Percentiles rank a stretch among this genome's conserved stretches.
Evolutionary conservation across 2,888 invertebrate species (phyloP).

Genomic region (Venustoraphidia nigricollis): DNA sequence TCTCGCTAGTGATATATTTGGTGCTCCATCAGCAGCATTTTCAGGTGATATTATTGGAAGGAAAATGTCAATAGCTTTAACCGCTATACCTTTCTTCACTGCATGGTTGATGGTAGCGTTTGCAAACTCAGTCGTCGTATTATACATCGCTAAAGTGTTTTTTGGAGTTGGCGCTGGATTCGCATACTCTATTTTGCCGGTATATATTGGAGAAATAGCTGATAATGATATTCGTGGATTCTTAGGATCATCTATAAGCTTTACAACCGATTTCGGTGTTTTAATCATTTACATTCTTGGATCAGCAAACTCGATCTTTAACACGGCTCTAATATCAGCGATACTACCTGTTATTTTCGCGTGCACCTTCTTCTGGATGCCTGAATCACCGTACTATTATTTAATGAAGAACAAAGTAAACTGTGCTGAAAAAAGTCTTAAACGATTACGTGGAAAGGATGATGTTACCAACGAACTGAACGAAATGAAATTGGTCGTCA

Average conservation of each 20-base stretch:
- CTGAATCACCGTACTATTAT: conserved; percentile 45
- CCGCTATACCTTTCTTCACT: conserved; percentile 41
- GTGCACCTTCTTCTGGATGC: conserved; percentile 40
- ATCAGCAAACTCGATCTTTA: conserved; percentile 36
- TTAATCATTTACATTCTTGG: conserved; percentile 45
- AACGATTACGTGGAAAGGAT: conserved; percentile 35
- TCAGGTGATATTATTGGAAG: conserved; percentile 47
- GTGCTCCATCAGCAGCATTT: conserved; percentile 43
- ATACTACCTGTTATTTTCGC: conserved; percentile 40
- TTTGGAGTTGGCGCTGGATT: conserved; percentile 39
- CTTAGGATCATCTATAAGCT: conserved; percentile 41
- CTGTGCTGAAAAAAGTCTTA: conserved; percentile 35
- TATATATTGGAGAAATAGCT: conserved; percentile 43
- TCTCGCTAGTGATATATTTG: conserved; percentile 45
- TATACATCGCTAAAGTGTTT: conserved; percentile 32
- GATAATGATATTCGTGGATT: conserved; percentile 39
- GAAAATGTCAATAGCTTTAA: conserved; percentile 35
- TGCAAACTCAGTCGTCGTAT: conserved; percentile 33
- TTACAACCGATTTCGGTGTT: conserved; percentile 38
- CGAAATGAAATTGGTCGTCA: conserved; percentile 1
- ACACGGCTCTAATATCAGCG: conserved; percentile 38
- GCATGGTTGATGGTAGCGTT: conserved; percentile 40
- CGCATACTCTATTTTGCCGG: conserved; percentile 28
- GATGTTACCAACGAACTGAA: conserved; percentile 3
- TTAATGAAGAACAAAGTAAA: conserved; percentile 26